Evolutionary conservation across 2,797 vertebrate genomes (phyloP).

Genomic region (Potorous gilbertii): DNA sequence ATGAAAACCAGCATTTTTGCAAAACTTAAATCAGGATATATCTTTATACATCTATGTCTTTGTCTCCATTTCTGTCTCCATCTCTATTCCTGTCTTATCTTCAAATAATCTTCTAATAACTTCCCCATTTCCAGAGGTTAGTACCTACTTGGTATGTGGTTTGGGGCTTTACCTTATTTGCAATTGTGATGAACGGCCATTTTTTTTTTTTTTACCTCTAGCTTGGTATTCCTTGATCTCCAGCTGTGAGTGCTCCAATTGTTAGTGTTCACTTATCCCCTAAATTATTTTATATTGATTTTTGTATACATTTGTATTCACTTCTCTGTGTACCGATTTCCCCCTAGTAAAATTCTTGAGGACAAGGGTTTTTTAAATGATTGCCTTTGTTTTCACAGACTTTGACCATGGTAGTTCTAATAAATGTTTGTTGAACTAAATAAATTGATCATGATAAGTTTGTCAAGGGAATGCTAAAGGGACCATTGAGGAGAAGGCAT

Average conservation of each 20-base stretch:
- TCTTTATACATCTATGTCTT: not conserved
- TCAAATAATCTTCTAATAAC: not conserved
- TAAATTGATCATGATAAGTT: not conserved
- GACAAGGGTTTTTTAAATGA: not conserved
- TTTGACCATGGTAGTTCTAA: not conserved
- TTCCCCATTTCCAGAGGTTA: not conserved
- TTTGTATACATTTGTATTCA: not conserved
- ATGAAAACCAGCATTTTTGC: not conserved
- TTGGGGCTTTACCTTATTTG: not conserved
- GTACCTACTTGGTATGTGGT: not conserved
- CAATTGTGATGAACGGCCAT: not conserved
- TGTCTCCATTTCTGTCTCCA: not conserved
- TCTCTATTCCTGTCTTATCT: not conserved
- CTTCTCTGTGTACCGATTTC: not conserved
- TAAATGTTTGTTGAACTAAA: slow-evolving; percentile 1
- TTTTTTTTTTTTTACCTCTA: not conserved
- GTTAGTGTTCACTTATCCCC: not conserved
- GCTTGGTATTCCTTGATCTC: not conserved
- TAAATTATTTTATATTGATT: not conserved
- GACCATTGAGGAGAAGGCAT: not conserved
- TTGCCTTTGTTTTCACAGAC: not conserved
- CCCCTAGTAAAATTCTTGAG: not conserved
- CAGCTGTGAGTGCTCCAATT: not conserved
- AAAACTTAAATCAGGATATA: not conserved
- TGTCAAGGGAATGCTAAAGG: slow-evolving; percentile 15